Percentiles rank a stretch among this genome's conserved stretches.
These are phyloP conservation scores for Thermophis baileyi DNA, from an alignment of 2,113 vertebrate genomes.

Conservation along the genomic window DNA sequence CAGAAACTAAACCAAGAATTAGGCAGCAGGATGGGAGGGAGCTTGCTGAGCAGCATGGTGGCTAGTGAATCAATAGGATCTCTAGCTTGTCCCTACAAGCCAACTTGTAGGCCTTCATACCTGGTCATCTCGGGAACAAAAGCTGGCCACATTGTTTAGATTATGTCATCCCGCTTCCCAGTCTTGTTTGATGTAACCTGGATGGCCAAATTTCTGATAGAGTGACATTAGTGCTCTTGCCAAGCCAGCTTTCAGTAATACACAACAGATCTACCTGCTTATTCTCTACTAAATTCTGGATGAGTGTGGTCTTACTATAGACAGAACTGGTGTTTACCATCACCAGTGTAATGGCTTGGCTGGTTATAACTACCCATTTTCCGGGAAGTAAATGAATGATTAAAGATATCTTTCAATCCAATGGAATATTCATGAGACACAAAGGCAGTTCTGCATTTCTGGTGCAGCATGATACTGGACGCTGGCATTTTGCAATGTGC, in stretches of 20 bases:
- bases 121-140: not conserved
- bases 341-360: not conserved
- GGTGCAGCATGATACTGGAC: not conserved
- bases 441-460: not conserved
- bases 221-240: not conserved
- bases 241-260: not conserved
- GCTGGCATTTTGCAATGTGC: not conserved
- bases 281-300: not conserved
- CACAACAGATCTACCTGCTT: not conserved
- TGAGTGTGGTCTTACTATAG: not conserved
- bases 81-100: not conserved
- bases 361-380: not conserved
- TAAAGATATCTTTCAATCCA: not conserved
- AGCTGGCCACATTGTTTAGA: not conserved
- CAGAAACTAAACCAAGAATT: not conserved
- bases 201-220: not conserved
- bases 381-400: not conserved
- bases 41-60: not conserved
- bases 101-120: not conserved
- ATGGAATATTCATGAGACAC: not conserved
- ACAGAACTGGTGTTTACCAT: not conserved
- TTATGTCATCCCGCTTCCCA: not conserved
- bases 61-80: not conserved
- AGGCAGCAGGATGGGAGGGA: not conserved
- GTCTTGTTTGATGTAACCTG: not conserved